Evolutionary conservation across 2,113 vertebrate species (phyloP), one percentile per base, ranked within the genome.

Genomic region (Cisticola juncidis): DNA sequence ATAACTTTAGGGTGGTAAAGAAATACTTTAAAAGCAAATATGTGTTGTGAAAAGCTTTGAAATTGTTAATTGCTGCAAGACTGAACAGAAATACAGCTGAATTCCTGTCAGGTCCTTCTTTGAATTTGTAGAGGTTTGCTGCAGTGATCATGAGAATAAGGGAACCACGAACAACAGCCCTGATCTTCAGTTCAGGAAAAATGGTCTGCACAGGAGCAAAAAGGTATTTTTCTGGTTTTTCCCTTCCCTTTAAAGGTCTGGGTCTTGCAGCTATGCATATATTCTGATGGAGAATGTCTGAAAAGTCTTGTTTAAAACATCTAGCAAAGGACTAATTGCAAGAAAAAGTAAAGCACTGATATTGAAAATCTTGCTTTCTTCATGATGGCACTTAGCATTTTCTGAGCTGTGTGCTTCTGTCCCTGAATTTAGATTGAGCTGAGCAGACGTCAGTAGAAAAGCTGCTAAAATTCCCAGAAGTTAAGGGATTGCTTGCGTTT

Each of bases 161-260:
- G 40, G 98, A 99, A 42, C 99, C 99, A 29, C 97, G 99, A 86
- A 99, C 99, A 54, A 99, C 99, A 13, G 99, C 99, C 5, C 98
- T 99, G 60, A 99, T 99, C 96, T 99, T 99, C 97, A 99, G 99
- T 94, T 99, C 99, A 35, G 99, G 99, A 85, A 99, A 99, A 98
- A 99, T 99, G 98, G 99, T 99, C 95, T 99, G 99, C 95, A 99
- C 99, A 0, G 99, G 99, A 94, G 99, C 99, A 92, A 99, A 99
- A 97, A 99, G 99, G 99, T 99, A 97, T 19, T 47, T 64, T n/a
- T 31, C 20, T 29, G 19, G 0, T 22, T 29, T 38, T 58, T 20
- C 20, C 8, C 15, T 73, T 70, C 18, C 22, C 11, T 79, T 17
- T 44, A 18, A 57, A 70, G 14, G 21, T 69, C 21, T 87, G 28